A percentile compares a stretch with the other conserved stretches of the same genome.
Evolutionary conservation across 2,888 invertebrate species (phyloP).

Genomic region (Abrostola triplasia): DNA sequence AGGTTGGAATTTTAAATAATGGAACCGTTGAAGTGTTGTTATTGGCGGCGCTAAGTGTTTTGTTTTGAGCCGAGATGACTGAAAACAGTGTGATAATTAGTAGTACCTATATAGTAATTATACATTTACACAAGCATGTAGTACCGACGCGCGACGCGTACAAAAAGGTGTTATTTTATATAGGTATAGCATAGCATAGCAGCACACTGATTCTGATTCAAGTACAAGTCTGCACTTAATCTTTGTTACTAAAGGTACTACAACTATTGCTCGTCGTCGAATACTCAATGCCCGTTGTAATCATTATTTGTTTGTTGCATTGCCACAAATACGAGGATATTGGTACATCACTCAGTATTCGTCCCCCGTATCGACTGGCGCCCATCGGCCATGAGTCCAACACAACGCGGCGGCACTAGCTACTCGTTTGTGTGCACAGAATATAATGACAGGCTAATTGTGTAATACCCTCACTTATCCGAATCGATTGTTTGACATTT

Average conservation of each 20-base stretch:
- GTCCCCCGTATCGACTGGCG: constrained; percentile 24
- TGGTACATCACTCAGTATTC: constrained; percentile 25
- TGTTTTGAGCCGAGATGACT: background rate
- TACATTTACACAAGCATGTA: too few species aligned
- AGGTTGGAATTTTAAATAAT: constrained; percentile 35
- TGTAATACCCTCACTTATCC: constrained; percentile 12
- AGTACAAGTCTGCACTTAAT: too few species aligned
- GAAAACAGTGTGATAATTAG: background rate
- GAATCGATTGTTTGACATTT: constrained; percentile 7
- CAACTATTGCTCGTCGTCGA: too few species aligned
- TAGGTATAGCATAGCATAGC: too few species aligned
- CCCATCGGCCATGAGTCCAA: constrained; percentile 32
- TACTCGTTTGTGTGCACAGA: background rate
- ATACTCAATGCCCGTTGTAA: too few species aligned
- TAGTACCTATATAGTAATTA: too few species aligned
- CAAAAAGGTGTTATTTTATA: too few species aligned
- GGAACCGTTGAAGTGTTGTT: constrained; percentile 7
- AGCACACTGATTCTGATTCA: too few species aligned
- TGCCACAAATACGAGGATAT: background rate
- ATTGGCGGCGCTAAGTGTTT: constrained; percentile 8
- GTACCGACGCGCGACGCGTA: too few species aligned
- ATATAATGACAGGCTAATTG: constrained; percentile 26
- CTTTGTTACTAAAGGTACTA: too few species aligned
- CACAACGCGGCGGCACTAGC: constrained; percentile 27
- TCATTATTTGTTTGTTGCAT: background rate